phyloP scores from a whole-genome alignment of 2,888 invertebrate genomes.

The Oscheius sp. region DNA sequence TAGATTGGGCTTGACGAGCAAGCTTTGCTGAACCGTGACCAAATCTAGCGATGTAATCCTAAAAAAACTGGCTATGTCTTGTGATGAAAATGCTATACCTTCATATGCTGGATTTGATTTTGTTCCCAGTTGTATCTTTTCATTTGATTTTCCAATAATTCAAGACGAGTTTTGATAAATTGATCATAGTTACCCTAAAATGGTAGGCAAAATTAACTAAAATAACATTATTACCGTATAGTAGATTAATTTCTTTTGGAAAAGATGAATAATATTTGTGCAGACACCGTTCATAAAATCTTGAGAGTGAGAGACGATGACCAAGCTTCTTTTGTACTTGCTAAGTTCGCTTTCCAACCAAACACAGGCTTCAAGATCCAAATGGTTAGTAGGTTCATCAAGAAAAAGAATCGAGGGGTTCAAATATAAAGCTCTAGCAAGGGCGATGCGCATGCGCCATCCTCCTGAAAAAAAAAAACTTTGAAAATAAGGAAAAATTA shows the following conservation, averaged over 20 bases:
- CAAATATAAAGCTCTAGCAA: conserved; percentile 76
- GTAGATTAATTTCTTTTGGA: conserved; percentile 89
- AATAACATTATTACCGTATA: conserved; percentile 79
- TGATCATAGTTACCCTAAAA: conserved; percentile 90
- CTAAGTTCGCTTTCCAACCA: conserved; percentile 98
- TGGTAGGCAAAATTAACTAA: not conserved
- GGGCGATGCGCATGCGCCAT: conserved; percentile 77
- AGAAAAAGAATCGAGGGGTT: conserved; percentile 75
- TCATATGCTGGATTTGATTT: conserved; percentile 98
- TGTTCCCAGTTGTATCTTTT: conserved; percentile 99
- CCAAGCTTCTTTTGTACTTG: conserved; percentile 92
- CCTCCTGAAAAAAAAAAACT: conserved; percentile 72
- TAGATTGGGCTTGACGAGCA: conserved; percentile 97
- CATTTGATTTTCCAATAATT: conserved; percentile 95
- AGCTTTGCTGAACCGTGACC: conserved; percentile 99
- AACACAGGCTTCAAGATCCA: conserved; percentile 92
- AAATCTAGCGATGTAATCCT: conserved; percentile 97
- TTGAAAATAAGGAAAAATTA: conserved; percentile 29
- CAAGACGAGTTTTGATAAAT: conserved; percentile 90
- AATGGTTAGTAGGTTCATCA: conserved; percentile 76
- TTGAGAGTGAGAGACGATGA: conserved; percentile 98
- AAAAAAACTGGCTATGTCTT: conserved; percentile 46
- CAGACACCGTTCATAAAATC: conserved; percentile 95
- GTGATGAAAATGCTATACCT: conserved; percentile 75
- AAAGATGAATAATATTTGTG: conserved; percentile 91